Conservation (phyloP, 2,888 invertebrate species). For the Noctua pronuba region DNA sequence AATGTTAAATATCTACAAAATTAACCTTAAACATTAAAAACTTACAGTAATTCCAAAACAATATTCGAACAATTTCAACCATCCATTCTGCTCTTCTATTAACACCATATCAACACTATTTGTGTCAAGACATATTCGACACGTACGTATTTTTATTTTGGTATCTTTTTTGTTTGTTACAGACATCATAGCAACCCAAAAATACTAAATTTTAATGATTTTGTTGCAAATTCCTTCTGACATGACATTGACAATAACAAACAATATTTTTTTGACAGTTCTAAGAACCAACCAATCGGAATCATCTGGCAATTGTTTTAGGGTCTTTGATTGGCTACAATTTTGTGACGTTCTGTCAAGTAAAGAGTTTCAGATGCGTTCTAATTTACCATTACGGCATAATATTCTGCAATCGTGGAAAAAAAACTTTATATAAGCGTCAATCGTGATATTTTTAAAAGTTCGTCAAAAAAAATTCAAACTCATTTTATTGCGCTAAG, state of each 20-base stretch:
- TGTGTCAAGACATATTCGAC: slow-evolving; percentile 74
- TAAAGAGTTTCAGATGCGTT: slow-evolving; percentile 2
- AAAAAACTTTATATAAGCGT: too few relatives aligned
- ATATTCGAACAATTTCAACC: slow-evolving; percentile 70
- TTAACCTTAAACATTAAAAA: background rate
- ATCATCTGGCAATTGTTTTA: rapidly evolving
- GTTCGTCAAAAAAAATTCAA: background rate
- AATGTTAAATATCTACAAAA: background rate
- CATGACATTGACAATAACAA: slow-evolving; percentile 4
- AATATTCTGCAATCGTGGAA: background rate
- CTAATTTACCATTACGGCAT: background rate
- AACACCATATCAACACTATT: slow-evolving; percentile 57
- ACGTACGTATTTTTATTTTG: slow-evolving; percentile 54
- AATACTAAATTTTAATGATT: background rate
- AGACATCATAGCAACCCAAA: slow-evolving; percentile 26
- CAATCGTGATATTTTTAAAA: background rate
- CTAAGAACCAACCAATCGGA: background rate
- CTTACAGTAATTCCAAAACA: slow-evolving; percentile 77
- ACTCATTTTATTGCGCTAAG: background rate
- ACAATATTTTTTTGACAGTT: background rate
- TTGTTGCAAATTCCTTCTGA: background rate
- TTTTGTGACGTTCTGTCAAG: rapidly evolving
- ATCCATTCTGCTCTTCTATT: slow-evolving; percentile 59
- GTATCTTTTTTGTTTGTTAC: background rate
- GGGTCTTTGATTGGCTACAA: slow-evolving; percentile 9